phyloP scores from a whole-genome alignment of 2,113 vertebrate genomes.

The Hipposideros armiger region DNA sequence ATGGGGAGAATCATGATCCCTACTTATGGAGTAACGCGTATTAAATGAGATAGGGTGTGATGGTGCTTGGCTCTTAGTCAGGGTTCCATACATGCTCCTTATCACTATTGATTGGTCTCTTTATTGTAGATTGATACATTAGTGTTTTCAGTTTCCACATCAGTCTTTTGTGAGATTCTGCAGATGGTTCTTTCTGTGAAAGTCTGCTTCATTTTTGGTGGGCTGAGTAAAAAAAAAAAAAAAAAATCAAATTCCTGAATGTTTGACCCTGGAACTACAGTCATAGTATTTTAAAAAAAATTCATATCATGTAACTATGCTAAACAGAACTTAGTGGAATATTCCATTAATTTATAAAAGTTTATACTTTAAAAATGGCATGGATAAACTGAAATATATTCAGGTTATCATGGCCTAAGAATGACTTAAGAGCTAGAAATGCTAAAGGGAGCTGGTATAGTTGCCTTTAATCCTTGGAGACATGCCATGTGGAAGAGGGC shows the following conservation, averaged over 20 bases:
- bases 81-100: background rate
- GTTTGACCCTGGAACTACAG: background rate
- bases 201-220: background rate
- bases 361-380: background rate
- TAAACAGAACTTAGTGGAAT: background rate
- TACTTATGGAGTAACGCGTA: background rate
- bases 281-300: background rate
- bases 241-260: background rate
- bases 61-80: background rate
- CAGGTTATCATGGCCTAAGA: background rate
- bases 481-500: background rate
- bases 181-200: background rate
- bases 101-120: background rate
- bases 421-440: background rate
- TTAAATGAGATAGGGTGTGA: background rate
- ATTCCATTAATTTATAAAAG: background rate
- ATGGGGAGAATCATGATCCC: background rate
- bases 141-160: background rate
- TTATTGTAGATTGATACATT: background rate
- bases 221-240: background rate
- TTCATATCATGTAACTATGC: background rate
- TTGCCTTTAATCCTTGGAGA: background rate
- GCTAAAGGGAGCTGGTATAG: background rate
- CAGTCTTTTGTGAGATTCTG: background rate
- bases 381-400: background rate